phyloP scores from a whole-genome alignment of 2,888 invertebrate genomes.

The Plebejus argus region DNA sequence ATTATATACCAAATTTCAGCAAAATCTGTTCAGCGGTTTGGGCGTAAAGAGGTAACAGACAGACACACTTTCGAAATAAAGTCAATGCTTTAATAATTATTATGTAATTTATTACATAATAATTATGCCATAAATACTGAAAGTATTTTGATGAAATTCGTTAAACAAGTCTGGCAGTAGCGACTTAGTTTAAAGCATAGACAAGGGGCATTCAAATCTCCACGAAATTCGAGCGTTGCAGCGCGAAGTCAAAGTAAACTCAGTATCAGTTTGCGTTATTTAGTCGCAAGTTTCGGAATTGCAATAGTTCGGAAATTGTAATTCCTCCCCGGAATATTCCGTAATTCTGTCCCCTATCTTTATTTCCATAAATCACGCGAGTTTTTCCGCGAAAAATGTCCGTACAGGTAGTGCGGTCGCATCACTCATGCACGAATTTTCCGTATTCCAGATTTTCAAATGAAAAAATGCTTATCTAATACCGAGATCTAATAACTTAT shows the following conservation, averaged over 20 bases:
- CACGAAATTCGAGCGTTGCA: not conserved
- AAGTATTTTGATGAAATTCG: no score
- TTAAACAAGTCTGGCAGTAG: no score
- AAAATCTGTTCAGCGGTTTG: no score
- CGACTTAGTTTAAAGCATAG: no score
- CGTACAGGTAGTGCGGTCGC: not conserved
- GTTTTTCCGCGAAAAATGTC: not conserved
- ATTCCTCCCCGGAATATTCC: not conserved
- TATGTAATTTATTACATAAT: no score
- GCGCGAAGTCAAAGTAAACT: not conserved
- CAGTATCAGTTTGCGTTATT: not conserved
- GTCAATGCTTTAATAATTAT: no score
- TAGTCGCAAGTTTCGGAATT: not conserved
- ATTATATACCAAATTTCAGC: no score
- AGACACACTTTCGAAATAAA: no score
- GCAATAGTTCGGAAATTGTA: slow-evolving; percentile 15
- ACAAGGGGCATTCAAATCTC: no score
- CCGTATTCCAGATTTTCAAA: not conserved
- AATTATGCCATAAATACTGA: no score
- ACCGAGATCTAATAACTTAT: not conserved
- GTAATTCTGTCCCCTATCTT: slow-evolving; percentile 15
- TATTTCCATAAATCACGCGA: slow-evolving; percentile 17
- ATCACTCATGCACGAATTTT: not conserved
- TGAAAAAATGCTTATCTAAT: not conserved
- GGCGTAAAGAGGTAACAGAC: no score